These are phyloP conservation scores for Margaritifera margaritifera DNA, from an alignment of 2,888 invertebrate genomes.

Conservation along the genomic window DNA sequence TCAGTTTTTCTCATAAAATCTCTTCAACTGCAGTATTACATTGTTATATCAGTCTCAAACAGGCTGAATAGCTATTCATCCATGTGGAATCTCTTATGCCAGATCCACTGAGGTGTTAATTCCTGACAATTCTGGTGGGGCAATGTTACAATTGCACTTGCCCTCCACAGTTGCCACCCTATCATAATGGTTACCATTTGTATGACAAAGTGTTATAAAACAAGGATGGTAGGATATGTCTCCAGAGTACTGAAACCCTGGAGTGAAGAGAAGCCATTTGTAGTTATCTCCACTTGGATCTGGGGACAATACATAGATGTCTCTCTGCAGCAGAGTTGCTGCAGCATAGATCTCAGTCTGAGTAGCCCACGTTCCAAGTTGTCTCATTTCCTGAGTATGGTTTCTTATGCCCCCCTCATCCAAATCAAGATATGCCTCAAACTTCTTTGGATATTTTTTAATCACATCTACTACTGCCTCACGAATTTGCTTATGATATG, in stretches of 20 bases:
- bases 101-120: conserved; percentile 46
- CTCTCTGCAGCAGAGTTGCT: conserved; percentile 55
- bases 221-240: conserved; percentile 36
- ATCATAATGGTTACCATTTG: conserved; percentile 66
- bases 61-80: too few species aligned
- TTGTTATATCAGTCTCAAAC: too few species aligned
- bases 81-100: conserved; percentile 19
- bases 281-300: conserved; percentile 51
- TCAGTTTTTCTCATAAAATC: too few species aligned
- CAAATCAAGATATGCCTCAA: conserved; percentile 56
- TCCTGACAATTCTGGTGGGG: conserved; percentile 51
- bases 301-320: conserved; percentile 60
- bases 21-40: too few species aligned
- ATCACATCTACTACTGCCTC: conserved; percentile 57
- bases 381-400: conserved; percentile 52
- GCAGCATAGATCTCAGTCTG: conserved; percentile 63
- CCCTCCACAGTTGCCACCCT: conserved; percentile 44
- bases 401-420: conserved; percentile 38
- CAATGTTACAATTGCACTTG: conserved; percentile 54
- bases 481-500: conserved; percentile 55
- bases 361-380: conserved; percentile 57
- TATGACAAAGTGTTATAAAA: conserved; percentile 61
- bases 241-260: conserved; percentile 37
- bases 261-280: conserved; percentile 58
- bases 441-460: conserved; percentile 48